Evolutionary conservation across 2,113 vertebrate species (phyloP), one percentile per base, ranked within the genome.

Genomic region (Cebidichthys violaceus): DNA sequence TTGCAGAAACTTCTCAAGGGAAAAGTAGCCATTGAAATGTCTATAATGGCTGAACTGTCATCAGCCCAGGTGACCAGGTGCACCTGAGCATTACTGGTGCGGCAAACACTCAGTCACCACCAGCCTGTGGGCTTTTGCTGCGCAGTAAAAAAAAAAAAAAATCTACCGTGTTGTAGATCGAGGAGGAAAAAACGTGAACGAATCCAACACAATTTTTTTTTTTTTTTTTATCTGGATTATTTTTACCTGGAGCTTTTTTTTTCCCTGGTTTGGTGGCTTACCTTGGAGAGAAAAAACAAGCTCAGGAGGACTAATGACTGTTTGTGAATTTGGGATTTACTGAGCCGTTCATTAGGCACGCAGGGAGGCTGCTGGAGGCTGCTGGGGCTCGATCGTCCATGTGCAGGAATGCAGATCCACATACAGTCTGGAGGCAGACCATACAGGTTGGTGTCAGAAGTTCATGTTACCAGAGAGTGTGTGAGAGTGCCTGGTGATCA

Each of bases 361-460:
- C 22, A 31, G 33, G 61, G 64, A 77, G 35, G 41, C 67, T 59
- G 2, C 69, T 65, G 61, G 64, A 77, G 35, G 41, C 67, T 59
- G 2, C 69, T 65, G 27, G 24, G 35, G 50, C 39, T 55, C 17
- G 3, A 31, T 50, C 15, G 4, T 39, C 62, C 7, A 59, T 50
- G 13, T 75, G 50, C 76, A 62, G 66, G 77, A 86, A 86, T 86
- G 78, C 45, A 55, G 70, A 66, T 52, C 59, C 65, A 24, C 71
- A 62, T 45, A 43, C n/a, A n/a, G n/a, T n/a, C n/a, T 77, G 79
- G 69, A 85, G 20, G 11, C 45, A 43, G 45, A 64, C 10, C 20
- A 35, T 39, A 55, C 86, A 91, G 92, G 91, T 92, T 79, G 14
- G 89, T 85, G 60, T 61, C 62, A 20, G 1, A 62, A 39, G 5